Base-by-base conservation (phyloP, 2,888 invertebrate species). In the Diaphora mendica region DNA sequence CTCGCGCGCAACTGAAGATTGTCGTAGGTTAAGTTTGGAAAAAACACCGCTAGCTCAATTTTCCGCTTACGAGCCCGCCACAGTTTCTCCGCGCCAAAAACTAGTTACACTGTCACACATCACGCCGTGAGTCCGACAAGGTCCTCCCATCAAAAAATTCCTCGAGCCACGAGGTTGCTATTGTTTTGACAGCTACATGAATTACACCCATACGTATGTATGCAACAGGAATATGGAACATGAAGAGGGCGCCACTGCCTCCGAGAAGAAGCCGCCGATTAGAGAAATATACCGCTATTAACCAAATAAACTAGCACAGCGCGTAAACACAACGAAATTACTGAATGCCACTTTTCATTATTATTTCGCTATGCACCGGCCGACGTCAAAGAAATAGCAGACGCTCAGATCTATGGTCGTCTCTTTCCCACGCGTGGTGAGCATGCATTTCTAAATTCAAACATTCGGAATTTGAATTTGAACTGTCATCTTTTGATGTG, bases 271-370 rank as follows among this genome's bases (percentile, higher is more conserved):
- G 74, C 70, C 79, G 77, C 77, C 82, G 84, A 86, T 87, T 86
- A 85, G 82, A 85, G 84, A 82, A 86, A 89, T 80, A 86, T 84
- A 83, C 84, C 88, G 85, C 89, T 87, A 89, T 87, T 89, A 91
- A 93, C 95, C 84, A 91, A 93, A 93, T 91, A 92, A 94, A 93
- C 95, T 93, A 94, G 94, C 94, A 92, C 93, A 94, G 91, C 95
- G 94, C 94, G 94, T 95, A 95, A 95, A 95, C 95, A 95, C 95
- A 91, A 92, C 94, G 91, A 95, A 95, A 92, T 95, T 94, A 95
- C 95, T 94, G 92, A 94, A 93, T 93, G 93, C 92, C 94, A 95
- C 94, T 95, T 95, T 95, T 95, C 95, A 95, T 95, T 94, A 94
- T 94, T 93, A 94, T 94, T 94, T 94, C 93, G 92, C 93, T 94